phyloP scores from a whole-genome alignment of 2,888 invertebrate species.

The Thera obeliscata region DNA sequence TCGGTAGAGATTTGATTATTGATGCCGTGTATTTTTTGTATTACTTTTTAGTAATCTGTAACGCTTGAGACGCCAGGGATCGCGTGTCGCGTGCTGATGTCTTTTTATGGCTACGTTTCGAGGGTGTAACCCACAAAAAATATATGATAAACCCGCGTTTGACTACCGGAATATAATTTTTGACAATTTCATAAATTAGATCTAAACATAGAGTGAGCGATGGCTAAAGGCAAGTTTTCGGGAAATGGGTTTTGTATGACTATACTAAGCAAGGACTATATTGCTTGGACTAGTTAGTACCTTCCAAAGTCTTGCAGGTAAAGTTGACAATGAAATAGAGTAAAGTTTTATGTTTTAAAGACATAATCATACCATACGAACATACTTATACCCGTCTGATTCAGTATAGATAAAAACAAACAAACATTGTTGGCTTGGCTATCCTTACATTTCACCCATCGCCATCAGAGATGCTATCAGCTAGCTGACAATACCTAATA shows the following conservation, averaged over 20 bases:
- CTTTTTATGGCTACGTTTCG: conserved; percentile 69
- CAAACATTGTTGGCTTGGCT: too few relatives aligned
- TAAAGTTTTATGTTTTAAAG: neutral
- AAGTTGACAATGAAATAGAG: too few relatives aligned
- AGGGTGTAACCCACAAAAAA: conserved; percentile 76
- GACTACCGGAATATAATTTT: conserved; percentile 84
- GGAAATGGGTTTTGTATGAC: conserved; percentile 18
- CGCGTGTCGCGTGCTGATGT: conserved; percentile 82
- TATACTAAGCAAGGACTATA: neutral
- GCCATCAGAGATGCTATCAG: too few relatives aligned
- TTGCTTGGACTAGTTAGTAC: neutral
- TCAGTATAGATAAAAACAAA: too few relatives aligned
- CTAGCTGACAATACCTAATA: too few relatives aligned
- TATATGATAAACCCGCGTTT: conserved; percentile 72
- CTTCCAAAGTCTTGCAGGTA: neutral
- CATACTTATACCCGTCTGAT: too few relatives aligned
- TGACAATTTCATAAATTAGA: conserved; percentile 80
- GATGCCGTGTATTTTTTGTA: conserved; percentile 53
- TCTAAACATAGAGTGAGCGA: conserved; percentile 70
- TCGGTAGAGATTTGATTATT: conserved; percentile 77
- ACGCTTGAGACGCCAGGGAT: conserved; percentile 59
- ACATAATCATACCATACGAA: neutral
- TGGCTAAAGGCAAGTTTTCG: conserved; percentile 60
- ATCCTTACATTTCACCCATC: too few relatives aligned
- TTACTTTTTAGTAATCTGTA: conserved; percentile 23